These are phyloP conservation scores for Micropterix aruncella DNA, from an alignment of 2,888 invertebrate species.

Conservation along the genomic window DNA sequence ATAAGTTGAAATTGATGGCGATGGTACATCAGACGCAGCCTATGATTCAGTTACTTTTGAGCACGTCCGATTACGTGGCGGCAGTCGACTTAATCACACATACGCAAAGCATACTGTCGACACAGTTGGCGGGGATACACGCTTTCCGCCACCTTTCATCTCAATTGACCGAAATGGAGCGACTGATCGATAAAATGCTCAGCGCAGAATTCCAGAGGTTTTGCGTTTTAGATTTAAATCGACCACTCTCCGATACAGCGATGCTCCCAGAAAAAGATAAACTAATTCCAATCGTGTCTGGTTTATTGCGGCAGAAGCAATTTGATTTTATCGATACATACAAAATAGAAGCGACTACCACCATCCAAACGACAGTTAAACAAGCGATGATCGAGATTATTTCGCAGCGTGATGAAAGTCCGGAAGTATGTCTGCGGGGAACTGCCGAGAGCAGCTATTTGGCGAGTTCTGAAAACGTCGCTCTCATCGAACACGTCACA, in stretches of 20 bases:
- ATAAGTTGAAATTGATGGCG: slow-evolving; percentile 78
- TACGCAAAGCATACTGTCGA: slow-evolving; percentile 85
- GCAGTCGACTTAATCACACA: slow-evolving; percentile 94
- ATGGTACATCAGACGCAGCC: slow-evolving; percentile 97
- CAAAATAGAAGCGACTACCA: slow-evolving; percentile 79
- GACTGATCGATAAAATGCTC: slow-evolving; percentile 93
- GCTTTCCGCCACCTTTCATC: slow-evolving; percentile 93
- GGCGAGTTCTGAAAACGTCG: slow-evolving; percentile 53
- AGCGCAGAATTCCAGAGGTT: slow-evolving; percentile 88
- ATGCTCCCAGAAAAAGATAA: slow-evolving; percentile 72
- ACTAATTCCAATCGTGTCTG: slow-evolving; percentile 76
- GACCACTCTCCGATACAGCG: slow-evolving; percentile 47
- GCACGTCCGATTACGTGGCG: slow-evolving; percentile 93
- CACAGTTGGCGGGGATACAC: slow-evolving; percentile 83
- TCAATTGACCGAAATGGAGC: slow-evolving; percentile 90
- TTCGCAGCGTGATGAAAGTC: slow-evolving; percentile 30
- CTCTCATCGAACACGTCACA: slow-evolving; percentile 50
- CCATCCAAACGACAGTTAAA: slow-evolving; percentile 78
- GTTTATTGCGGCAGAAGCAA: slow-evolving; percentile 75
- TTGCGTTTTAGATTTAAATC: slow-evolving; percentile 80
- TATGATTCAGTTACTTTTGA: slow-evolving; percentile 85
- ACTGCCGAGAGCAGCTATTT: slow-evolving; percentile 36
- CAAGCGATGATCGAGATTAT: slow-evolving; percentile 69
- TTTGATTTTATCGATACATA: slow-evolving; percentile 79
- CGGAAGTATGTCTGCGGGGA: slow-evolving; percentile 32